Conservation (phyloP, 2,113 vertebrate species). For the Eudyptes chrysolophus region DNA sequence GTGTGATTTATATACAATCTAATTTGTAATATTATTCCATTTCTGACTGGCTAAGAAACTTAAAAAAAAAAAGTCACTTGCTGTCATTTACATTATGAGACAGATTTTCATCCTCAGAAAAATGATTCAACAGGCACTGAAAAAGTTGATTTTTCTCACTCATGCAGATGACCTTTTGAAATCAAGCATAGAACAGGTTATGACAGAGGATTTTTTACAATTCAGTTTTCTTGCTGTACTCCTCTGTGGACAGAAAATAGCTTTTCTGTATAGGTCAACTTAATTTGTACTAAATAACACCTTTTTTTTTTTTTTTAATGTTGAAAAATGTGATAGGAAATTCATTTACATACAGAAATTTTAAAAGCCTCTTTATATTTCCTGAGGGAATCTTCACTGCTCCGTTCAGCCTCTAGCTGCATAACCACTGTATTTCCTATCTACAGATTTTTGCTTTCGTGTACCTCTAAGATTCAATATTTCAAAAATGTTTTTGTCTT, state of each 20-base stretch:
- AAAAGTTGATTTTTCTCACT: neutral
- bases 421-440: neutral
- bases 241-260: neutral
- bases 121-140: neutral
- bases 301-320: neutral
- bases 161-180: neutral
- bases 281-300: neutral
- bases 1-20: neutral
- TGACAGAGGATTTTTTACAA: neutral
- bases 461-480: neutral
- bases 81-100: neutral
- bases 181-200: neutral
- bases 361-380: neutral
- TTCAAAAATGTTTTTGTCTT: neutral
- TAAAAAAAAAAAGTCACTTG: neutral
- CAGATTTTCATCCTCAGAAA: neutral
- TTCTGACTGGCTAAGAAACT: neutral
- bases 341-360: neutral
- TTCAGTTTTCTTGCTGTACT: neutral
- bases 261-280: neutral
- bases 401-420: neutral
- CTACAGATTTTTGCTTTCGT: neutral
- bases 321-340: neutral
- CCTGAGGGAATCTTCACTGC: neutral
- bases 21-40: neutral